Conservation (phyloP, 2,113 vertebrate species). For the Xenus cinereus region DNA sequence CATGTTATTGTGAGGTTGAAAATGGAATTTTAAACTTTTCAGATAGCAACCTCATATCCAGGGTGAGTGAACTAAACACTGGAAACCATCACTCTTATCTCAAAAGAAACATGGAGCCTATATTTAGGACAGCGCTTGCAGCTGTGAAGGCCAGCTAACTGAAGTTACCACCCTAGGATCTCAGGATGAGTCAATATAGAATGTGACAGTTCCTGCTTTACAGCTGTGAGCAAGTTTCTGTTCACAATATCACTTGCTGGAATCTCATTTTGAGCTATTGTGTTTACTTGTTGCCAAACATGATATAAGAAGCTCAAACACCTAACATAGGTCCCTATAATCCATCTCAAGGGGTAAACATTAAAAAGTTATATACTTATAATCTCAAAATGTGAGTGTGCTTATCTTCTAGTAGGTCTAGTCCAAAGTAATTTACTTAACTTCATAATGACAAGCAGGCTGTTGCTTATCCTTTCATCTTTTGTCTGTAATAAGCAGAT, state of each 20-base stretch:
- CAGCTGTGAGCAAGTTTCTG: not conserved
- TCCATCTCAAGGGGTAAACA: not conserved
- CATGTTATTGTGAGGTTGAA: not conserved
- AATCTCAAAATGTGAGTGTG: not conserved
- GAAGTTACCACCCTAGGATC: not conserved
- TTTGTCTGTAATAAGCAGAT: not conserved
- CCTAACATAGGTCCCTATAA: not conserved
- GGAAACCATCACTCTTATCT: not conserved
- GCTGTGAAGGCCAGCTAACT: not conserved
- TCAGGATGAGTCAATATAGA: not conserved
- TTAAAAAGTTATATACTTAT: not conserved
- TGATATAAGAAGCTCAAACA: not conserved
- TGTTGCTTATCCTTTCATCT: not conserved
- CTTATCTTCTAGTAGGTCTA: not conserved
- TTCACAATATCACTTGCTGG: not conserved
- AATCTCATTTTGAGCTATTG: not conserved
- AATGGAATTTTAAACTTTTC: not conserved
- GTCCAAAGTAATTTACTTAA: not conserved
- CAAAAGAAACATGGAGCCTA: not conserved
- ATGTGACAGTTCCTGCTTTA: not conserved
- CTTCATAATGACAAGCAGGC: not conserved
- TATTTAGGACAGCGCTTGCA: not conserved
- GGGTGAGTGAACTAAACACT: not conserved
- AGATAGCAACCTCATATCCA: not conserved
- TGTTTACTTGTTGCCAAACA: not conserved